Conservation (phyloP, 2,113 vertebrate species). For the Tupaia tana region DNA sequence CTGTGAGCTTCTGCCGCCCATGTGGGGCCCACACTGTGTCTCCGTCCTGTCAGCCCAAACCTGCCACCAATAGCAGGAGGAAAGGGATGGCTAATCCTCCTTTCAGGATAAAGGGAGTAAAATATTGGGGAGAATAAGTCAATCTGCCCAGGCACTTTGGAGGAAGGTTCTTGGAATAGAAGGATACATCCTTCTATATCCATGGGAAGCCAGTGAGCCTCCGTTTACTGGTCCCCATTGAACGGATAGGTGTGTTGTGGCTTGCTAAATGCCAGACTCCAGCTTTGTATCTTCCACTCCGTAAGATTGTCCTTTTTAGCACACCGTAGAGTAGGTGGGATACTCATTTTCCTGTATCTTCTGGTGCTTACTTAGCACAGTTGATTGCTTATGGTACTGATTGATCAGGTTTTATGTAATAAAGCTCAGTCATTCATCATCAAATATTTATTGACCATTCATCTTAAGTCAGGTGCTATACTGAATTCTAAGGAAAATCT, state of each 20-base stretch:
- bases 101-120: background rate
- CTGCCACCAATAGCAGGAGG: background rate
- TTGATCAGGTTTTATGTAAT: background rate
- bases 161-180: background rate
- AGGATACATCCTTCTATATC: background rate
- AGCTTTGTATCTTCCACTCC: background rate
- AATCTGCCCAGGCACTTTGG: background rate
- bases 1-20: too few species aligned
- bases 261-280: background rate
- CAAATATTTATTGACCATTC: background rate
- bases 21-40: rapidly evolving
- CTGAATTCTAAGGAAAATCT: background rate
- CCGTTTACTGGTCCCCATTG: background rate
- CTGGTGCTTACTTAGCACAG: background rate
- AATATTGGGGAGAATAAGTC: background rate
- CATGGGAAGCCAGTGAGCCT: background rate
- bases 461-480: background rate
- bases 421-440: background rate
- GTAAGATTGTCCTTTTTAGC: background rate
- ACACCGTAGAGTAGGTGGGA: too few species aligned
- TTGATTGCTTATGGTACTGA: background rate
- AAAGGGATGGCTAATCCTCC: background rate
- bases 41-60: too few species aligned
- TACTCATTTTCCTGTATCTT: background rate
- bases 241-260: background rate